Conservation (phyloP, 2,888 invertebrate species). For the Cremastobaeus sp. region DNA sequence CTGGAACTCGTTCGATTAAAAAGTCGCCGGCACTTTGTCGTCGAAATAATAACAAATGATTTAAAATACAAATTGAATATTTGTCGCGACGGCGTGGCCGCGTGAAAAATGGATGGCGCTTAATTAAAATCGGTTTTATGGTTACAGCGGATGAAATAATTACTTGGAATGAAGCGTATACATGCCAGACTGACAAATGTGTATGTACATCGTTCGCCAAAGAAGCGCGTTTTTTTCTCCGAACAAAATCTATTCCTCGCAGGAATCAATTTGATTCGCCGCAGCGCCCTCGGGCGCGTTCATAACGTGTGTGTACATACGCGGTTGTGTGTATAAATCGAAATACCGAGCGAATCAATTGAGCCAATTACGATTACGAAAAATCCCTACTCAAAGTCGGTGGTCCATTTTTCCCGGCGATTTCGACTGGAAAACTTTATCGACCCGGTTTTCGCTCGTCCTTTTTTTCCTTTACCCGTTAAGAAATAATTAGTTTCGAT, state of each 20-base stretch:
- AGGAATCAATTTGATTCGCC: conserved; percentile 46
- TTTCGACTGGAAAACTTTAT: no score
- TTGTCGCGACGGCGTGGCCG: conserved; percentile 15
- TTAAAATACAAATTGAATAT: conserved; percentile 27
- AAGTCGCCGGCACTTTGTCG: conserved; percentile 9
- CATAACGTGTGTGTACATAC: conserved; percentile 12
- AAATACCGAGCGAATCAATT: conserved; percentile 21
- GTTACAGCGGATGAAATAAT: conserved; percentile 23
- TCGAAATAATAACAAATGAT: conserved; percentile 26
- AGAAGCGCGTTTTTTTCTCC: conserved; percentile 26
- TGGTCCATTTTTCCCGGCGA: no score
- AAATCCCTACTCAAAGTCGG: no score
- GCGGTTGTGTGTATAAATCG: conserved; percentile 15
- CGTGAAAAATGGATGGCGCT: conserved; percentile 36
- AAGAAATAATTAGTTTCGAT: conserved; percentile 10
- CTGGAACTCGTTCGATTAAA: conserved; percentile 15
- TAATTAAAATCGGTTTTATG: conserved; percentile 34
- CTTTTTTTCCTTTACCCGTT: no score
- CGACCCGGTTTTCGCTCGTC: no score
- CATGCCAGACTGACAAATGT: conserved; percentile 35
- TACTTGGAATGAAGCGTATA: conserved; percentile 40
- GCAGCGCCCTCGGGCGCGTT: conserved; percentile 26
- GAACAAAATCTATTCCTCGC: conserved; percentile 38
- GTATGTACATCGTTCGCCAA: conserved; percentile 19
- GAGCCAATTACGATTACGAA: conserved; percentile 6